These are phyloP conservation scores for Cryptus armator DNA, from an alignment of 2,888 invertebrate species.

Conservation along the genomic window DNA sequence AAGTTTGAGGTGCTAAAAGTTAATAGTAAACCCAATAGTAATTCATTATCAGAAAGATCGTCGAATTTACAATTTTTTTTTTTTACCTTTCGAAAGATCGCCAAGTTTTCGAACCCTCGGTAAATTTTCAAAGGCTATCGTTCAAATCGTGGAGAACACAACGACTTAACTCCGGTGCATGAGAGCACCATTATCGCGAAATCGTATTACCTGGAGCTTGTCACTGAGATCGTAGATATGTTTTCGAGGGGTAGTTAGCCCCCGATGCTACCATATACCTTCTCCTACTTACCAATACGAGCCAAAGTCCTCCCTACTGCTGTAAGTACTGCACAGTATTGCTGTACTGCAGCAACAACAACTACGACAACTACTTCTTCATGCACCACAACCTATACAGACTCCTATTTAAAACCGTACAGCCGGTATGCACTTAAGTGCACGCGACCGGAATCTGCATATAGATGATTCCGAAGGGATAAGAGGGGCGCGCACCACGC, in stretches of 20 bases:
- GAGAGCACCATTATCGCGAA: conserved; percentile 48
- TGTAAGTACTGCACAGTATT: neutral
- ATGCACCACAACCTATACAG: neutral
- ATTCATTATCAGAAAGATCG: neutral
- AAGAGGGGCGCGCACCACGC: conserved; percentile 42
- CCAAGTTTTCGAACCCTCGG: neutral
- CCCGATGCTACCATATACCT: conserved; percentile 20
- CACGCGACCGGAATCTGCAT: conserved; percentile 76
- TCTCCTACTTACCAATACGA: neutral
- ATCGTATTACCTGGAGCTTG: conserved; percentile 57
- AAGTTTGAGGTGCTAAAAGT: too few relatives aligned
- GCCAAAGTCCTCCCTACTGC: conserved; percentile 13
- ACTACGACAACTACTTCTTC: neutral
- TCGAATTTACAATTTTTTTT: neutral
- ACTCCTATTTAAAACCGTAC: conserved; percentile 55
- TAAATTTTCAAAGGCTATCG: neutral
- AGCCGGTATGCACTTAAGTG: conserved; percentile 70
- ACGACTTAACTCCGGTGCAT: conserved; percentile 38
- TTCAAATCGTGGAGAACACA: neutral
- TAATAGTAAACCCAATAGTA: too few relatives aligned
- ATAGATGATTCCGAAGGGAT: conserved; percentile 66
- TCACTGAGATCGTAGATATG: conserved; percentile 60
- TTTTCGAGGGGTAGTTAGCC: conserved; percentile 35
- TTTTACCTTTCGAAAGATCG: neutral
- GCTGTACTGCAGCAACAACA: neutral